Conservation (phyloP, 2,888 invertebrate genomes). For the Idaea straminata region DNA sequence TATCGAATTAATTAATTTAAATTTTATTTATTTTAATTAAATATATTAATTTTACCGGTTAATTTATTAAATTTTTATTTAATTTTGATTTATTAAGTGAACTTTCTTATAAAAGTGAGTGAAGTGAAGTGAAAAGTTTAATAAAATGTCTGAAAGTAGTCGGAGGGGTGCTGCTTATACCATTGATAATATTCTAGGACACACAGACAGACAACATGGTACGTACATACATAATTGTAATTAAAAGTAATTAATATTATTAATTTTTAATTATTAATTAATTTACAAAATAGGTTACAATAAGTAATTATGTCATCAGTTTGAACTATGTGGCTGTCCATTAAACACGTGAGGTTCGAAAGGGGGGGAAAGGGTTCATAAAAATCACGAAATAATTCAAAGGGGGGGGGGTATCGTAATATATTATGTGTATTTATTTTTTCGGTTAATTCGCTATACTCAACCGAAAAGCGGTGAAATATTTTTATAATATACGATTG, state of each 20-base stretch:
- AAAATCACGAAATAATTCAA: too few species aligned
- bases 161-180: conserved; percentile 67
- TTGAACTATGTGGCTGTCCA: too few species aligned
- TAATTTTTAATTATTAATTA: too few species aligned
- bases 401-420: too few species aligned
- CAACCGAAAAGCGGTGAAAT: too few species aligned
- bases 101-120: conserved; percentile 12
- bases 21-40: neutral
- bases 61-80: conserved; percentile 6
- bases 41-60: too few species aligned
- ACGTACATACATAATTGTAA: conserved; percentile 13
- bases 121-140: conserved; percentile 24
- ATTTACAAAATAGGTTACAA: too few species aligned
- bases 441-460: too few species aligned
- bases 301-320: too few species aligned
- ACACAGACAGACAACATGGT: conserved; percentile 51
- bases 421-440: too few species aligned
- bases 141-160: conserved; percentile 46
- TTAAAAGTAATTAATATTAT: neutral
- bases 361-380: too few species aligned
- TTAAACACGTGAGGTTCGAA: too few species aligned
- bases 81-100: neutral
- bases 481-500: conserved; percentile 74
- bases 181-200: conserved; percentile 70
- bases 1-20: neutral